These are phyloP conservation scores for Bugula neritina DNA, from an alignment of 2,888 invertebrate species.

Conservation along the genomic window DNA sequence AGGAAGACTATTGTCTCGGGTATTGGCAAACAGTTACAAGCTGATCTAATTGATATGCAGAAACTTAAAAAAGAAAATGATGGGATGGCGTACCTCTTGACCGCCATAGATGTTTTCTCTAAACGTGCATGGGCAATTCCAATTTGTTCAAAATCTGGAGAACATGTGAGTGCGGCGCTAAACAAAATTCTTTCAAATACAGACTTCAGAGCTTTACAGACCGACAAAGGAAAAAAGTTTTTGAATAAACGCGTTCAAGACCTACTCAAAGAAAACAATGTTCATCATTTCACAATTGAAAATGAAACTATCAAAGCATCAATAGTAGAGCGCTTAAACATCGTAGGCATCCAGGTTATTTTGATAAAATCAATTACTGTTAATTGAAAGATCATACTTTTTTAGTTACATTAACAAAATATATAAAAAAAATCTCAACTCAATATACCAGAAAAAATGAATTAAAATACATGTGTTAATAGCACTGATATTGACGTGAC, in stretches of 20 bases:
- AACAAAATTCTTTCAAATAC: background rate
- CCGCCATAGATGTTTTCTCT: background rate
- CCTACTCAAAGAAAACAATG: background rate
- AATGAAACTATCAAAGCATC: constrained; percentile 3
- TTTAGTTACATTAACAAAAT: no score
- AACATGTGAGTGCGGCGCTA: background rate
- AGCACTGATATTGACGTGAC: no score
- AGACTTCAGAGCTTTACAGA: background rate
- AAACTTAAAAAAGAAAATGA: background rate
- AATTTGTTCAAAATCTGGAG: background rate
- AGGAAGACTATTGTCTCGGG: background rate
- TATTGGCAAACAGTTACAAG: background rate
- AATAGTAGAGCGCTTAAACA: constrained; percentile 7
- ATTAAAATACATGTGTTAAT: no score
- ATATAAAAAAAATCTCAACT: no score
- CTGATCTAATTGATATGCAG: background rate
- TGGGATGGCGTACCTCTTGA: background rate
- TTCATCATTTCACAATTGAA: background rate
- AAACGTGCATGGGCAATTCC: background rate
- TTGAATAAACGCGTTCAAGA: background rate
- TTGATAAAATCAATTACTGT: no score
- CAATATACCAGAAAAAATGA: no score
- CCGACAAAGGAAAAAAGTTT: constrained; percentile 10
- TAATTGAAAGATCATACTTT: no score
- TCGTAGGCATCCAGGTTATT: no score